Evolutionary conservation across 1,140 invertebrate genomes (phyloP), one percentile per base, ranked within the genome.

Genomic region (Fopius arisanus): DNA sequence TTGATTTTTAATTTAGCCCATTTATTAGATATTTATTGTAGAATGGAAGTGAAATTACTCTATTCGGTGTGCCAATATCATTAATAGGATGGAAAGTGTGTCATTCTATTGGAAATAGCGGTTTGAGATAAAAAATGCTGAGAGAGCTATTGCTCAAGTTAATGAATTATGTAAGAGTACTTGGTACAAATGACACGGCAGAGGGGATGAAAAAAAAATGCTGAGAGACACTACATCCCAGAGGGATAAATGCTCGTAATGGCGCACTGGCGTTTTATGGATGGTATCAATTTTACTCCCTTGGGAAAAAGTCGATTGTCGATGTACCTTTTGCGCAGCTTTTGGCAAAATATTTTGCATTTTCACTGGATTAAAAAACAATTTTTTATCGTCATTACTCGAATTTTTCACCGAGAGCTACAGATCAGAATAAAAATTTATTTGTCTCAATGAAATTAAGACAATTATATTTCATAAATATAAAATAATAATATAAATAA

Each of bases 161-260:
- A 54, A 67, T 29, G 71, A 21, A 41, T 51, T 28, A 48, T 41
- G 54, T 19, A 33, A 73, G 71, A 73, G 65, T 67, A 66, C 71
- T 51, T 63, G 71, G 62, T 62, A 43, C 71, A 67, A 48, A 73
- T 51, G 33, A n/a, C 41, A 73, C 26, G 67, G 26, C 48, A 51
- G 71, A 48, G 63, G 51, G 67, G 5, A 67, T 1, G 41, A 33
- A 16, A 65, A 51, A 29, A 70, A 70, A 48, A 31, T 21, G 41
- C 23, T 21, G 67, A 51, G 37, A 26, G 14, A 26, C 21, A 26
- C 29, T 31, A 31, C 21, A 6, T 69, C 41, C 48, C 48, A 19
- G 19, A 54, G 48, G 48, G 48, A 23, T 54, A 54, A 54, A 54
- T 54, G 48, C 48, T 54, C 21, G 48, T 54, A 54, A 54, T 54